Evolutionary conservation across 2,888 invertebrate genomes (phyloP), one percentile per base, ranked within the genome.

Genomic region (Homarus gammarus): DNA sequence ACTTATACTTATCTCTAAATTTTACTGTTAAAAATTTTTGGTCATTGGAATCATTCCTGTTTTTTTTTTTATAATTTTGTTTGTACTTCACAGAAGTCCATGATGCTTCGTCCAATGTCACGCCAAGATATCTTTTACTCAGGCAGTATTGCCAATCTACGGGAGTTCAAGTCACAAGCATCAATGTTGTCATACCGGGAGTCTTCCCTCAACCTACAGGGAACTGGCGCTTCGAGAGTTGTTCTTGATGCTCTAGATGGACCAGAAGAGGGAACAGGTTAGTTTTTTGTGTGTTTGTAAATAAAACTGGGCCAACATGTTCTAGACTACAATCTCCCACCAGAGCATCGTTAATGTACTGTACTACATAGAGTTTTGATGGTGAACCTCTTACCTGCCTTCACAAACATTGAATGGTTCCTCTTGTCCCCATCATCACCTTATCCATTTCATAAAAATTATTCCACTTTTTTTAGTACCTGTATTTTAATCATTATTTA

Each of bases 131-230:
- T 92, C 56, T 92, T 92, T 95, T 99, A 99, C 94, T 98, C 98
- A 2, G 99, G 99, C 49, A 98, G 98, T 77, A 97, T 99, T 38
- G 95, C 97, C 91, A 97, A 99, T 94, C 95, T 99, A 93, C 98
- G 97, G 33, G 92, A 90, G 81, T 92, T 84, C 92, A 92, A 92
- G 87, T 89, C 89, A 18, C 92, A 92, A 51, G 89, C 85, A 27
- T 90, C 92, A 27, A 92, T 92, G 88, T 49, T 90, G 64, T 88
- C 88, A 33, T 92, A 92, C 85, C 87, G 92, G 36, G 92, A 92
- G 73, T 87, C 87, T 27, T 49, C 92, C 51, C 78, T 92, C 49
- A 90, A 90, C 81, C 81, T 92, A 18, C 92, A 90, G 70, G 88
- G 90, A 31, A 90, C 92, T 6, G 90, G 90, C 5, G 90, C 89